Evolutionary conservation across 2,113 vertebrate species (phyloP), one percentile per base, ranked within the genome.

Genomic region (Raja brachyura): DNA sequence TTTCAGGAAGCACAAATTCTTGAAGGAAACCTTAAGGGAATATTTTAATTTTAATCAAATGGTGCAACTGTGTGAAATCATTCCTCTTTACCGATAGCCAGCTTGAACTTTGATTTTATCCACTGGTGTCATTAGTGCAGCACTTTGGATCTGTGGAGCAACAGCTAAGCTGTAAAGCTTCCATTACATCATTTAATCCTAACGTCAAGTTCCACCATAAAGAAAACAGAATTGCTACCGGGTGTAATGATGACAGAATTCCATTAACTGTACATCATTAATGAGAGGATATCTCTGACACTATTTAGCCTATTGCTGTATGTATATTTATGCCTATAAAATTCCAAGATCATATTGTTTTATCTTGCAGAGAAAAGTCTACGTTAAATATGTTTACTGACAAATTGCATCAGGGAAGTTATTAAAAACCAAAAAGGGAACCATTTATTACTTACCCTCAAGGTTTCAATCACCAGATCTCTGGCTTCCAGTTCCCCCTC

Each of bases 401-500:
- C 33, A n/a, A 90, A 33, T 90, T 68, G 28, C n/a, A 90, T 16
- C 31, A 70, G 66, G 63, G 18, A 73, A 70, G 20, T 10, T 10
- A 18, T 5, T 6, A 1, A 68, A 18, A 18, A 25, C 28, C 22
- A 39, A 90, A 70, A 90, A 56, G 3, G 28, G 33, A 39, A 92
- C 0, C 70, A 92, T 5, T 6, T 92, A 48, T n/a, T 61, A 96
- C 98, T 97, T 96, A 99, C 99, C 96, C 98, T 95, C 93, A 99
- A 96, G 90, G 98, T 98, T 95, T 99, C 99, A 28, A 99, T 99
- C 95, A 99, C 99, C 74, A 99, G 97, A 94, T 99, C 99, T 93
- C 98, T 96, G 93, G 99, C 99, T 95, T 99, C 99, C 93, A 99
- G 96, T 93, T 99, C 99, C 63, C 99, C 99, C 95, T 99, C 99